phyloP scores from a whole-genome alignment of 2,113 vertebrate species.

The Bos taurus region ARS-UCD2.0 NC_037331.1:13806001-13806500 shows the following conservation, averaged over 20 bases:
- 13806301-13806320: not conserved
- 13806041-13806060: not conserved
- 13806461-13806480: not conserved
- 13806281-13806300: not conserved
- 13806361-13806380: not conserved
- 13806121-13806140: not conserved
- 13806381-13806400: not conserved
- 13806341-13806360: not conserved
- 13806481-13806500: not conserved
- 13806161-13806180: not conserved
- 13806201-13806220: not conserved
- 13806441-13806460: not conserved
- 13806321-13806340: not conserved
- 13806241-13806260: not conserved
- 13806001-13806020: not conserved
- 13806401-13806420: not conserved
- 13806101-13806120: not conserved
- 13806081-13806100: not conserved
- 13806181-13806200: not conserved
- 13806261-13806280: not conserved
- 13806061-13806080: not conserved
- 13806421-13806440: not conserved
- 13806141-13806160: not conserved
- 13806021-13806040: not conserved
- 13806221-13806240: not conserved